Conservation (phyloP, 1,140 invertebrate genomes). For the Episyrphus balteatus region DNA sequence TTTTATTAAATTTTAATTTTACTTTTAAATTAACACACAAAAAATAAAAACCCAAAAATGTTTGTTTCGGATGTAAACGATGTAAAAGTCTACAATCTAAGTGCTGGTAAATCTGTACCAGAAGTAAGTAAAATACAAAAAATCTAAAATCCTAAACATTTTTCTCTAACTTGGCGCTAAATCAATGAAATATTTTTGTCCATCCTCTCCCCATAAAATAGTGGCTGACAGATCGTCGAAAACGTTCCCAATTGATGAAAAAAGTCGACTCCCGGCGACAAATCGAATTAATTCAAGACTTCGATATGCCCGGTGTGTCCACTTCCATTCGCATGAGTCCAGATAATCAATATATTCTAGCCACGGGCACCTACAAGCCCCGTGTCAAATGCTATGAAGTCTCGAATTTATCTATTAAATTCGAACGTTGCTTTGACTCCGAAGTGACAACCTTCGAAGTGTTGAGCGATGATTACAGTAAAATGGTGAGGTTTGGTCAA, state of each 20-base stretch:
- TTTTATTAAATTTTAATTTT: too few species aligned
- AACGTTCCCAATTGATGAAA: slow-evolving; percentile 74
- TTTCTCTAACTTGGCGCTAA: slow-evolving; percentile 5
- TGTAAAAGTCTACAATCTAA: slow-evolving; percentile 96
- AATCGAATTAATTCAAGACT: slow-evolving; percentile 97
- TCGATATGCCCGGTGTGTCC: slow-evolving; percentile 95
- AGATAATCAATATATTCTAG: slow-evolving; percentile 88
- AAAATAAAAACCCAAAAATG: slow-evolving; percentile 44
- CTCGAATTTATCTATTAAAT: slow-evolving; percentile 92
- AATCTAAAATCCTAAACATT: slow-evolving; percentile 1
- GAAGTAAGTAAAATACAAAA: slow-evolving; percentile 58
- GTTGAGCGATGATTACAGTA: slow-evolving; percentile 81
- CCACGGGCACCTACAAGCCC: slow-evolving; percentile 94
- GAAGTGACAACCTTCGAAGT: slow-evolving; percentile 84
- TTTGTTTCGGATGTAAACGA: slow-evolving; percentile 80
- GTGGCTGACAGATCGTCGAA: slow-evolving; percentile 90
- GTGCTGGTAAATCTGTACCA: slow-evolving; percentile 89
- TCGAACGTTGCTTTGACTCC: slow-evolving; percentile 95
- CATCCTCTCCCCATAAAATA: slow-evolving; percentile 38
- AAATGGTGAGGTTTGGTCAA: slow-evolving; percentile 48
- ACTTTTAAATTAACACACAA: too few species aligned
- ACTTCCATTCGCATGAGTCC: slow-evolving; percentile 73
- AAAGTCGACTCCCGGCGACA: slow-evolving; percentile 79
- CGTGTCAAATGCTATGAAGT: slow-evolving; percentile 93
- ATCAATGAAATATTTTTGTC: slow-evolving; percentile 1